A percentile compares a stretch with the other conserved stretches of the same genome.
Evolutionary conservation across 2,113 vertebrate species (phyloP).

Genomic region (Vanacampus margaritifer): DNA sequence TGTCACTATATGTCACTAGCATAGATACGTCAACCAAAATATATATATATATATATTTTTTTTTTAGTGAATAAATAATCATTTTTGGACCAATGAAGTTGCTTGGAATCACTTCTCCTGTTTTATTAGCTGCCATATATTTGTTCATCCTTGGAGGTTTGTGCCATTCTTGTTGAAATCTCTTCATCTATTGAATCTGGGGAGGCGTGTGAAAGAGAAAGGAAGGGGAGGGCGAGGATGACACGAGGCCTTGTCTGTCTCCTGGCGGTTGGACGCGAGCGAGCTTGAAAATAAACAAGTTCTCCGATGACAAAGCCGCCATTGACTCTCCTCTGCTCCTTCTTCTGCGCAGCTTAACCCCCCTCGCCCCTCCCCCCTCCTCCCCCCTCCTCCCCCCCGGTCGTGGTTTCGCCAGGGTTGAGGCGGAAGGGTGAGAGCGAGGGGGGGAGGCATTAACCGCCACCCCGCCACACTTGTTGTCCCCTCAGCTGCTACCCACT

Average conservation of each 20-base stretch:
- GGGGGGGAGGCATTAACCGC: slow-evolving; percentile 55
- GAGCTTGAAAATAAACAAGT: slow-evolving; percentile 80
- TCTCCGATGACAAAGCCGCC: slow-evolving; percentile 80
- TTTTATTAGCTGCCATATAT: not conserved
- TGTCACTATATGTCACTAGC: no score
- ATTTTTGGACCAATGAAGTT: not conserved
- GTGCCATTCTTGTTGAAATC: not conserved
- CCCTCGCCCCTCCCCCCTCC: slow-evolving; percentile 53
- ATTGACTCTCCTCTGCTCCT: slow-evolving; percentile 77
- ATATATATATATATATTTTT: no score
- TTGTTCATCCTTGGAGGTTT: not conserved
- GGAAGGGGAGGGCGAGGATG: slow-evolving; percentile 33
- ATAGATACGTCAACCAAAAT: no score
- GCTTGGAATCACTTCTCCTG: not conserved
- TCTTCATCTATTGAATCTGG: not conserved
- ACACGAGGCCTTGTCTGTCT: slow-evolving; percentile 64
- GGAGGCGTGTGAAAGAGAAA: slow-evolving; percentile 8
- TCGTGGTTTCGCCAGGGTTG: slow-evolving; percentile 48
- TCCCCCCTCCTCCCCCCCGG: slow-evolving; percentile 48
- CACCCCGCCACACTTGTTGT: slow-evolving; percentile 66
- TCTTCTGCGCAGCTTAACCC: slow-evolving; percentile 57
- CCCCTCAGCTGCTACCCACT: slow-evolving; percentile 62
- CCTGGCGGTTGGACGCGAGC: slow-evolving; percentile 68
- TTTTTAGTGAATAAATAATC: no score
- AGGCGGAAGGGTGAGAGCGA: slow-evolving; percentile 43